phyloP scores from a whole-genome alignment of 2,113 vertebrate species.

The Shinisaurus crocodilurus region DNA sequence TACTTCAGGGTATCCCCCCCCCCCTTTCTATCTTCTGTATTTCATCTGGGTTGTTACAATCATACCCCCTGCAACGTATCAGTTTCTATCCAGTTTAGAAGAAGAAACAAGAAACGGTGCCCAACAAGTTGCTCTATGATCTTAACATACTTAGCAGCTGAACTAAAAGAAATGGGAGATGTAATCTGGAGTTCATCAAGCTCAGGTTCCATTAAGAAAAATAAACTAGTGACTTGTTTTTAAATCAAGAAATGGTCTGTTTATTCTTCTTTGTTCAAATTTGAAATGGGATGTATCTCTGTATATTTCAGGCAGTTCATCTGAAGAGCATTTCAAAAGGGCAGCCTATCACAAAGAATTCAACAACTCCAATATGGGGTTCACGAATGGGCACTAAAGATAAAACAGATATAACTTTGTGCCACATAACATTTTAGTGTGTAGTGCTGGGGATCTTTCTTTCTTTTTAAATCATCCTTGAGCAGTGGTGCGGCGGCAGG shows the following conservation, averaged over 20 bases:
- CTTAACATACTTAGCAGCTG: not conserved
- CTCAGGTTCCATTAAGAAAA: constrained; percentile 2
- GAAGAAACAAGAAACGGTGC: not conserved
- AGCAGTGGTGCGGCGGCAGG: too few species aligned
- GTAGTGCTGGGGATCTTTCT: not conserved
- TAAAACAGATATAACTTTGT: not conserved
- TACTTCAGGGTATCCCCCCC: constrained; percentile 14
- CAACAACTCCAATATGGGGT: not conserved
- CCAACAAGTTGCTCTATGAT: not conserved
- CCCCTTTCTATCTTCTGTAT: constrained; percentile 5
- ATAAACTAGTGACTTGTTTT: not conserved
- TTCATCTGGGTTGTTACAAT: constrained; percentile 17
- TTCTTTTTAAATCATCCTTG: not conserved
- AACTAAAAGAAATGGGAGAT: not conserved
- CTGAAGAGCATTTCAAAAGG: not conserved
- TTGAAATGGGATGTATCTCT: not conserved
- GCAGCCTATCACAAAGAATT: not conserved
- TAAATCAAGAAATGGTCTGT: not conserved
- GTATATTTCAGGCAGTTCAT: not conserved
- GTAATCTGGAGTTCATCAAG: not conserved
- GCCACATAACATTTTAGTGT: not conserved
- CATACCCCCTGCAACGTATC: constrained; percentile 10
- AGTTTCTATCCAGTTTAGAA: not conserved
- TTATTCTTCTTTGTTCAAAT: not conserved
- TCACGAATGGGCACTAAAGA: not conserved